Evolutionary conservation across 2,797 vertebrate genomes (phyloP), one percentile per base, ranked within the genome.

Genomic region (Leuciscus waleckii): DNA sequence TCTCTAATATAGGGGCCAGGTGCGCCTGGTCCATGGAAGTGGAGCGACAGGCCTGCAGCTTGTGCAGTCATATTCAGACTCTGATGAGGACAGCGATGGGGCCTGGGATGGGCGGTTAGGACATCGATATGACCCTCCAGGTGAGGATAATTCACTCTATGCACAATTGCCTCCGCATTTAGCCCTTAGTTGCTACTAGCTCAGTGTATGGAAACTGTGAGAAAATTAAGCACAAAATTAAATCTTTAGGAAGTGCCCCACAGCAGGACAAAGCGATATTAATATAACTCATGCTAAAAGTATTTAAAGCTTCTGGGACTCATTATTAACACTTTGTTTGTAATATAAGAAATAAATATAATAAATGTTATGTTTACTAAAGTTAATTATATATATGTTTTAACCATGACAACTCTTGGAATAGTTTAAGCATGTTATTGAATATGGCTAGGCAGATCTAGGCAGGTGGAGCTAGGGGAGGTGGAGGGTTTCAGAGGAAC

Each of bases 11-110:
- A 98, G 97, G 95, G 97, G 97, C 94, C 97, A 97, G 94, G 97
- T 98, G 82, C 94, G 97, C 85, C 95, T 98, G 96, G 96, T 98
- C 93, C 97, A 97, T 90, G 97, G 96, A 89, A 96, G 96, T 23
- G 96, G 96, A 83, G 95, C 96, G 21, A 97, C 96, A 2, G 97
- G 96, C 49, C 93, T 97, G 83, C 97, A 97, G 92, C 94, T 98
- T 85, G 96, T 98, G 92, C 97, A 97, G 93, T 96, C 97, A 0
- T 96, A 97, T 90, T 97, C 97, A 0, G 97, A 98, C 92, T 98
- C 97, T 0, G 97, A 98, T 23, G 97, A 98, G 88, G 97, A 98
- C 90, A 97, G 97, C 32, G 97, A 98, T 86, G 96, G 95, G 70
- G 97, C 96, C 68, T 98, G 97, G 97, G 97, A 98, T 56, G 97